Evolutionary conservation across 2,888 invertebrate genomes (phyloP), one percentile per base, ranked within the genome.

Genomic region (Micropterix aruncella): DNA sequence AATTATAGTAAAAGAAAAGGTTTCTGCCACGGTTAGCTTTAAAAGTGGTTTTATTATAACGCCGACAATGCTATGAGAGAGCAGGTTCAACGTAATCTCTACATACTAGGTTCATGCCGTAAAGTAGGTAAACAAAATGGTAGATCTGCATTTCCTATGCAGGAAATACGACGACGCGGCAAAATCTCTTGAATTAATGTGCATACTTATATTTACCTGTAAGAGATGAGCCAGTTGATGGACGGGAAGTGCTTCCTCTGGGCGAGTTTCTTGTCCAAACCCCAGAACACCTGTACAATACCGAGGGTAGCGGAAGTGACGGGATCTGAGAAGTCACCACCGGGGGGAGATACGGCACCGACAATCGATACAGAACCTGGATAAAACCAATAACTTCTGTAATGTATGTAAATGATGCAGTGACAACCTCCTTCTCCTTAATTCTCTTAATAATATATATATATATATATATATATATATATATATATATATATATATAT

Each of bases 311-410:
- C 97, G 1, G 97, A 93, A 2, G 99, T 99, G 44, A 99, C 99
- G 43, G 99, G 99, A 79, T 99, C 99, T 15, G 99, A 96, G 80
- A 99, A 99, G 74, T 99, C 99, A 70, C 99, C 99, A 69, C 99
- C 99, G 58, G 99, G 99, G 40, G 97, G 99, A 2, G 97, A 99
- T 50, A 99, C 97, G 61, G 99, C 99, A 53, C 99, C 99, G 49
- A 99, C 99, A 70, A 99, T 99, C 55, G 95, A 96, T 45, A 99
- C 97, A 46, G 94, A 95, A 47, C 99, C 70, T 69, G 56, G 0
- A 9, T 9, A n/a, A 42, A 16, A 12, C 4, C 7, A 19, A 14
- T 19, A 14, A 15, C 19, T n/a, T n/a, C n/a, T n/a, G n/a, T n/a
- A n/a, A n/a, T n/a, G n/a, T n/a, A n/a, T n/a, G n/a, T n/a, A n/a